Base-by-base conservation (phyloP, 2,797 vertebrate genomes). In the Otus scops region DNA sequence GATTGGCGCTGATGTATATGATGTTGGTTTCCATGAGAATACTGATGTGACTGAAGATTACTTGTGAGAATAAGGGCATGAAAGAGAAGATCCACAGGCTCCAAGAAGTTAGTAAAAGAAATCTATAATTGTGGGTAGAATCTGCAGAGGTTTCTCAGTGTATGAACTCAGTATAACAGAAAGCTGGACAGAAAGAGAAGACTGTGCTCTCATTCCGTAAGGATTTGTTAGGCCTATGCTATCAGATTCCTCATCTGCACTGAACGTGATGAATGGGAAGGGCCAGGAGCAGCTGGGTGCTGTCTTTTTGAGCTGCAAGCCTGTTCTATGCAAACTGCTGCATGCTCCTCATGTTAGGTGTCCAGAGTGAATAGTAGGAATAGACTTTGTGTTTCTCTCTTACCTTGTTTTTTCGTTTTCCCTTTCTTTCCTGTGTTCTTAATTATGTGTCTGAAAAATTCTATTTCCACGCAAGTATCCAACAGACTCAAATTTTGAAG, bases 281-380 rank as follows among this genome's bases (percentile, higher is more conserved):
- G 65, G 43, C 69, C 7, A 0, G 1, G 80, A 57, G 80, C 68
- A 95, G 85, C 89, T 81, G 76, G 64, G 34, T 73, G 48, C 68
- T 80, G n/a, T 69, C 59, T 73, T 16, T 45, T n/a, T 23, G 48
- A 68, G 79, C 76, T 92, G 67, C 30, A 12, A 54, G 60, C 41
- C 34, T 67, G 10, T 50, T 84, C 70, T 60, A 61, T 79, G 13
- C 48, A 30, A 11, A 22, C 28, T 51, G 45, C 65, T 76, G 32
- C 27, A 3, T 0, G 0, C 6, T 64, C 18, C 36, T 88, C 10
- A 0, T 34, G 21, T 38, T 27, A 1, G 0, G 5, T 17, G 32
- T 41, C 41, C 14, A 18, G 19, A 23, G 61, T 13, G 24, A 65
- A 24, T 3, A 36, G 50, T 14, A 57, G 59, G 48, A 82, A 60